Conservation (phyloP, 2,113 vertebrate species). For the Heptranchias perlo region DNA sequence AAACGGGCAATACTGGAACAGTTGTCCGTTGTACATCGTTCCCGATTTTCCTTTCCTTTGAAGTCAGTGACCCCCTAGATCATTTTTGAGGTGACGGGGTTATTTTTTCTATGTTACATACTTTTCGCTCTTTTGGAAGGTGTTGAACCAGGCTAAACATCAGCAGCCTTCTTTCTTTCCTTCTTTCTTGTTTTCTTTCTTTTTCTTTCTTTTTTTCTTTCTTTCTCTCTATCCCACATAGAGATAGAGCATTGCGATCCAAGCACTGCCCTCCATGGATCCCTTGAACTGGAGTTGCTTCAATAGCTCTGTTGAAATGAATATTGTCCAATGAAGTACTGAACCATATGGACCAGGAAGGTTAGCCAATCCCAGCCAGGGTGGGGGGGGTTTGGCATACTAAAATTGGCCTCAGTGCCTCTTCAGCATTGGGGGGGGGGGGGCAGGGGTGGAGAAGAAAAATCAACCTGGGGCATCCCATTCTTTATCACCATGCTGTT, state of each 20-base stretch:
- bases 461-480: background rate
- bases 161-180: background rate
- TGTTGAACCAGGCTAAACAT: background rate
- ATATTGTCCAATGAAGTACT: background rate
- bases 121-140: background rate
- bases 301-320: background rate
- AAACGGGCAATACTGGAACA: background rate
- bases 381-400: background rate
- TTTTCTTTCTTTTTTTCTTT: no score
- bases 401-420: background rate
- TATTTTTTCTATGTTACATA: background rate
- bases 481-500: background rate
- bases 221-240: no score
- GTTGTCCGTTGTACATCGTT: background rate
- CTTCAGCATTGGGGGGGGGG: background rate
- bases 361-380: background rate
- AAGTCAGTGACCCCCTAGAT: background rate
- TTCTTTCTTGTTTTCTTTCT: background rate
- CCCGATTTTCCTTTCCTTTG: background rate
- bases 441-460: background rate
- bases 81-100: background rate
- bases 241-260: no score
- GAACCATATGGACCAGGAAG: background rate
- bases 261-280: background rate
- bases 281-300: background rate